These are phyloP conservation scores for Trichechus manatus DNA, from an alignment of 2,113 vertebrate genomes.

Conservation along the genomic window DNA sequence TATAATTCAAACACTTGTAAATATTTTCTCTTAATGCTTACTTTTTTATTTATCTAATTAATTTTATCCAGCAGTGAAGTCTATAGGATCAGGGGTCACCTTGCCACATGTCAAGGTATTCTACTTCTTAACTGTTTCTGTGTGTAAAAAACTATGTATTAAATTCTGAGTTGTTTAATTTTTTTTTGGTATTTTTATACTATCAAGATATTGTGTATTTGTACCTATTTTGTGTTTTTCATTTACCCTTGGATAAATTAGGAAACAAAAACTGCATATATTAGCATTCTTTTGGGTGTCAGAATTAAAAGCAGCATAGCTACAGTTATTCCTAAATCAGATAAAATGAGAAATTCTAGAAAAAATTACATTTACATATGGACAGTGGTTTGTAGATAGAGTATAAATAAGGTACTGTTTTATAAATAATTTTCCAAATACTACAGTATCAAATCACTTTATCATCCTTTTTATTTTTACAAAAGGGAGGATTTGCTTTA, in stretches of 20 bases:
- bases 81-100: conserved; percentile 63
- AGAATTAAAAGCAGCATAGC: background rate
- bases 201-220: background rate
- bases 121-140: conserved; percentile 34
- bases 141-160: conserved; percentile 48
- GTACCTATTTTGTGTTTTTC: conserved; percentile 1
- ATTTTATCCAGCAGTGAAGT: background rate
- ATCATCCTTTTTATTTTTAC: background rate
- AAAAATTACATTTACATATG: background rate
- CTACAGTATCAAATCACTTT: background rate
- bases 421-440: background rate
- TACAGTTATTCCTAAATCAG: conserved; percentile 47
- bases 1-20: background rate
- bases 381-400: background rate
- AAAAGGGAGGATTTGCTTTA: background rate
- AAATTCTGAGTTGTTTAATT: conserved; percentile 54
- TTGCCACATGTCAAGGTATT: conserved; percentile 66
- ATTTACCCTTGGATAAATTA: background rate
- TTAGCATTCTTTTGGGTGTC: conserved; percentile 8
- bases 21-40: background rate
- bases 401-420: background rate
- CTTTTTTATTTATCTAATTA: conserved; percentile 54
- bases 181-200: conserved; percentile 11
- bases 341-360: background rate
- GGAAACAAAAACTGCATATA: background rate